Conservation (phyloP, 2,888 invertebrate species). For the Helleia helle region DNA sequence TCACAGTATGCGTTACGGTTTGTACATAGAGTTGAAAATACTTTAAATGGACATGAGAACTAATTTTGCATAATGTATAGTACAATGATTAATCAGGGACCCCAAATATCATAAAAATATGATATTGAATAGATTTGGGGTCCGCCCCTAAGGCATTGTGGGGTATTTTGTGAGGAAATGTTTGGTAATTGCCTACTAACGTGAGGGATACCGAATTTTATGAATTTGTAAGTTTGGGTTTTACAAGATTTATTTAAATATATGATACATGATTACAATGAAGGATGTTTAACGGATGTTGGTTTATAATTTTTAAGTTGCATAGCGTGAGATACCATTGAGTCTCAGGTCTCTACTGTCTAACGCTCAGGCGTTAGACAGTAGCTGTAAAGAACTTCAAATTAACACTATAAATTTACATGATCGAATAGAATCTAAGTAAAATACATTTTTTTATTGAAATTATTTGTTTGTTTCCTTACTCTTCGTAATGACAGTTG, state of each 20-base stretch:
- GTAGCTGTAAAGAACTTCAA: no score
- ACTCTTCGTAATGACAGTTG: no score
- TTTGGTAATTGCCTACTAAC: constrained; percentile 15
- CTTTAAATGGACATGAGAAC: background rate
- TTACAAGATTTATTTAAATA: background rate
- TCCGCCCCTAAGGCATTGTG: constrained; percentile 17
- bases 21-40: constrained; percentile 12
- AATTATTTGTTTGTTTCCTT: no score
- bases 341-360: no score
- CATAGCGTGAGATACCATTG: no score
- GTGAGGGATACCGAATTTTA: constrained; percentile 4
- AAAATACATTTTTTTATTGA: no score
- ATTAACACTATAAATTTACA: no score
- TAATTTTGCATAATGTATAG: constrained; percentile 12
- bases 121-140: constrained; percentile 32
- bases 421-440: no score
- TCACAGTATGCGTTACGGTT: background rate
- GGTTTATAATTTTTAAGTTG: no score
- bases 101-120: constrained; percentile 35
- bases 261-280: no score
- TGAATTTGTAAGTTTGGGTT: constrained; percentile 6
- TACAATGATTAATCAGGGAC: constrained; percentile 30
- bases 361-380: no score
- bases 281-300: no score
- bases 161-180: constrained; percentile 14